Evolutionary conservation across 1,140 invertebrate genomes (phyloP).

Genomic region (Drosophila insularis): DNA sequence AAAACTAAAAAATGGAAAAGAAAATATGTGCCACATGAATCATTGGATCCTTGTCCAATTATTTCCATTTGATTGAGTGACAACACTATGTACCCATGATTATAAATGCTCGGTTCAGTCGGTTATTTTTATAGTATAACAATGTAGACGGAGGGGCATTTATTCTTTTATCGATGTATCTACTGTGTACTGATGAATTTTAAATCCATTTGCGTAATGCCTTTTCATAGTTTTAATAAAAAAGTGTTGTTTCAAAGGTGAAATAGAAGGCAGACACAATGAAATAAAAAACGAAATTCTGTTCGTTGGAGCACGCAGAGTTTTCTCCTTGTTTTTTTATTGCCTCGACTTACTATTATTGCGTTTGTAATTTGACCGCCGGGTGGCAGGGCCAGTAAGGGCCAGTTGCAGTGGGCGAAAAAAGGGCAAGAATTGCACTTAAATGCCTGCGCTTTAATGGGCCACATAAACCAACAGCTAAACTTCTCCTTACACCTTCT

Average conservation of each 20-base stretch:
- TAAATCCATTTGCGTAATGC: neutral
- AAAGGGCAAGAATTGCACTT: neutral
- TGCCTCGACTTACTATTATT: neutral
- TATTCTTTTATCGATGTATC: neutral
- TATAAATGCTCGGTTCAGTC: neutral
- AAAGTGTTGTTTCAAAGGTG: neutral
- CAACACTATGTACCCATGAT: neutral
- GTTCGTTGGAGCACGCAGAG: constrained; percentile 37
- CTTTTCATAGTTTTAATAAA: constrained; percentile 21
- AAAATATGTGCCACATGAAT: neutral
- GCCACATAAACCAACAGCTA: constrained; percentile 30
- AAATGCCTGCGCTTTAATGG: constrained; percentile 42
- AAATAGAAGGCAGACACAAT: constrained; percentile 16
- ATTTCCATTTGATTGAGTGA: constrained; percentile 40
- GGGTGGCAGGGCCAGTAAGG: constrained; percentile 30
- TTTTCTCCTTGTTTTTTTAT: constrained; percentile 19
- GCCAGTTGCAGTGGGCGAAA: neutral
- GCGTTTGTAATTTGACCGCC: constrained; percentile 41
- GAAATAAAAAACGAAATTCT: constrained; percentile 3
- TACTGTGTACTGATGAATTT: neutral
- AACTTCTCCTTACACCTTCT: neutral
- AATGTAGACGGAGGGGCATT: no score
- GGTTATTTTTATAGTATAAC: neutral
- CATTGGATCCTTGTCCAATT: no score
- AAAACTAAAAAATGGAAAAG: neutral